Evolutionary conservation across 2,113 vertebrate species (phyloP).

Genomic region (Ammodytes dubius): DNA sequence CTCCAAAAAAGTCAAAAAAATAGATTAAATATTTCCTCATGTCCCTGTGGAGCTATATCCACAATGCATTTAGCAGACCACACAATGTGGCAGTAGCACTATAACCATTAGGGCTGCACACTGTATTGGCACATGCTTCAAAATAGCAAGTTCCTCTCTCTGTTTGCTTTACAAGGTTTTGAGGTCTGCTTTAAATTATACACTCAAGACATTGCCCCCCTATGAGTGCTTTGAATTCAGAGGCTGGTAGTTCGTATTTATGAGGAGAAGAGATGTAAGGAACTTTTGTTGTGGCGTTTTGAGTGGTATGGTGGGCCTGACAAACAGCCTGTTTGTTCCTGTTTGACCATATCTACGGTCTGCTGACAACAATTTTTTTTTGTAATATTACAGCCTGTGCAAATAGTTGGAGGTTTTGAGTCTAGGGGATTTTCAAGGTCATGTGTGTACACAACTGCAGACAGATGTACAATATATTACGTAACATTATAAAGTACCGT

Average conservation of each 20-base stretch:
- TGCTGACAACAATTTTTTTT: constrained; percentile 2
- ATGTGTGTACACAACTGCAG: neutral
- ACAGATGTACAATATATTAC: neutral
- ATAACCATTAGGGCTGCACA: constrained; percentile 13
- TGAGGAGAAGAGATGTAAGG: constrained; percentile 40
- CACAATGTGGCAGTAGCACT: neutral
- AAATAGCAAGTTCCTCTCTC: constrained; percentile 43
- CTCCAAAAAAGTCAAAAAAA: neutral
- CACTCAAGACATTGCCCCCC: constrained; percentile 5
- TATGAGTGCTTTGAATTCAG: constrained; percentile 48
- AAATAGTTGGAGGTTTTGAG: constrained; percentile 16
- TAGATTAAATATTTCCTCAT: neutral
- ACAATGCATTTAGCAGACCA: neutral
- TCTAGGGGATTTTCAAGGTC: neutral
- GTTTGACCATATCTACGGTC: neutral
- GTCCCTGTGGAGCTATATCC: neutral
- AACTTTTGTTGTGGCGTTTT: constrained; percentile 23
- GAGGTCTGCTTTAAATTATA: constrained; percentile 61
- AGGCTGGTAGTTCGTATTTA: constrained; percentile 62
- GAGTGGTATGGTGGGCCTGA: constrained; percentile 1
- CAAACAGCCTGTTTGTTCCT: constrained; percentile 38
- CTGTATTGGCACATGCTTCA: constrained; percentile 44
- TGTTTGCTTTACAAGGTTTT: constrained; percentile 61
- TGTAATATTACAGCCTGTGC: neutral
- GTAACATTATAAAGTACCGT: constrained; percentile 32